These are phyloP conservation scores for Agonopterix alstromeriana DNA, from an alignment of 2,888 invertebrate genomes.

Conservation along the genomic window DNA sequence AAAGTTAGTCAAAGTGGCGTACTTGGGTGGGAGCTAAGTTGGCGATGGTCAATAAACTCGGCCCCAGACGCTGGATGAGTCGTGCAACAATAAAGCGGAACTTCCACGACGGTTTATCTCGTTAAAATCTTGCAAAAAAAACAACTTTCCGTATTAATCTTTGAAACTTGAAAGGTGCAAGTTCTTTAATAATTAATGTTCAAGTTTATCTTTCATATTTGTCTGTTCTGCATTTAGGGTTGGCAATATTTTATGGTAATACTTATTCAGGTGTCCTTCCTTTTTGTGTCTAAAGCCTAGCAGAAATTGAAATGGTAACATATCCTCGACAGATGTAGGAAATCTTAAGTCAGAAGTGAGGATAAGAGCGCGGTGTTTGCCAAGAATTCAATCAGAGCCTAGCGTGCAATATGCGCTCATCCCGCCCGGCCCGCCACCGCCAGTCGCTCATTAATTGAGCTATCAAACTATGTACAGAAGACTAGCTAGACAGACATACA, in stretches of 20 bases:
- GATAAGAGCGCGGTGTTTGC: slow-evolving; percentile 34
- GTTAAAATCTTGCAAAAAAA: slow-evolving; percentile 34
- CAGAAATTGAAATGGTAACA: too few species aligned
- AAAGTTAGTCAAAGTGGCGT: slow-evolving; percentile 62
- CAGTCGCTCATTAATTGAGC: slow-evolving; percentile 43
- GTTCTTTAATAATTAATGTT: slow-evolving; percentile 24
- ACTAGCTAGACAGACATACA: slow-evolving; percentile 17
- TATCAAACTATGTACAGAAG: slow-evolving; percentile 41
- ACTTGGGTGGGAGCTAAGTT: slow-evolving; percentile 49
- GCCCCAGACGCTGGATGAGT: slow-evolving; percentile 34
- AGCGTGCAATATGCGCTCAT: slow-evolving; percentile 35
- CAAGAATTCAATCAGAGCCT: slow-evolving; percentile 50
- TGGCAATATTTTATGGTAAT: neutral
- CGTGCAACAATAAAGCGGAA: slow-evolving; percentile 47
- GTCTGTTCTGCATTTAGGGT: neutral
- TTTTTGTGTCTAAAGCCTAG: neutral
- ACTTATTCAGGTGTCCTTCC: too few species aligned
- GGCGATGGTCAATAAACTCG: slow-evolving; percentile 65
- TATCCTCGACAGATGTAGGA: too few species aligned
- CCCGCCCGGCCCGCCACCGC: slow-evolving; percentile 19
- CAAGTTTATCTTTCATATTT: slow-evolving; percentile 13
- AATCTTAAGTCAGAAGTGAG: neutral
- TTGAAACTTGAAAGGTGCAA: slow-evolving; percentile 18
- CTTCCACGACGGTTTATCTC: slow-evolving; percentile 43
- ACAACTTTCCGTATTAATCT: slow-evolving; percentile 37